Evolutionary conservation across 2,888 invertebrate species (phyloP).

Genomic region (Agonum fuliginosum): DNA sequence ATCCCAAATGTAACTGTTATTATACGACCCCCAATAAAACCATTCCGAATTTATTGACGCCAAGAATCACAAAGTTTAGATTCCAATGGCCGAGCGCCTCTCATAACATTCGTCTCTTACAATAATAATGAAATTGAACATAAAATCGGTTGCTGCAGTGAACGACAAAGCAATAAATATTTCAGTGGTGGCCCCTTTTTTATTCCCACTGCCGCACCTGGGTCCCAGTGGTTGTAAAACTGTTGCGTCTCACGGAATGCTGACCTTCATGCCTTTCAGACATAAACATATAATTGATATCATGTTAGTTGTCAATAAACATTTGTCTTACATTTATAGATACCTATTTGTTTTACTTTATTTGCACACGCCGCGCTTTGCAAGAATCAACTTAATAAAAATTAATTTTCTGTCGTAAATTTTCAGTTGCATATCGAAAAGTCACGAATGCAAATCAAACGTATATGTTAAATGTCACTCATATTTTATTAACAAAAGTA

Average conservation of each 20-base stretch:
- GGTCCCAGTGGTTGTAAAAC: conserved; percentile 28
- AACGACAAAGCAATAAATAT: conserved; percentile 37
- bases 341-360: conserved; percentile 24
- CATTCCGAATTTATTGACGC: conserved; percentile 41
- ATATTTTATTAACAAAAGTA: too few relatives aligned
- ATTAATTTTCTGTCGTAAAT: conserved; percentile 30
- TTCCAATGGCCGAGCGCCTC: not conserved
- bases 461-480: too few relatives aligned
- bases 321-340: conserved; percentile 42
- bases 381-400: conserved; percentile 26
- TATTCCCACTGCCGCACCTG: conserved; percentile 26
- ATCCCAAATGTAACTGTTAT: conserved; percentile 31
- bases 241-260: conserved; percentile 22
- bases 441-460: conserved; percentile 26
- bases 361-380: not conserved
- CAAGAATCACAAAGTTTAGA: conserved; percentile 30
- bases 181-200: conserved; percentile 43
- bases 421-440: not conserved
- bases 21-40: conserved; percentile 50
- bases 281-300: conserved; percentile 37
- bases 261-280: conserved; percentile 26
- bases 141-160: conserved; percentile 39
- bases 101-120: conserved; percentile 27
- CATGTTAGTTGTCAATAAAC: conserved; percentile 53
- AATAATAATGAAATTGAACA: conserved; percentile 46